Evolutionary conservation across 2,797 vertebrate genomes (phyloP).

Genomic region (Fistularia commersonii): DNA sequence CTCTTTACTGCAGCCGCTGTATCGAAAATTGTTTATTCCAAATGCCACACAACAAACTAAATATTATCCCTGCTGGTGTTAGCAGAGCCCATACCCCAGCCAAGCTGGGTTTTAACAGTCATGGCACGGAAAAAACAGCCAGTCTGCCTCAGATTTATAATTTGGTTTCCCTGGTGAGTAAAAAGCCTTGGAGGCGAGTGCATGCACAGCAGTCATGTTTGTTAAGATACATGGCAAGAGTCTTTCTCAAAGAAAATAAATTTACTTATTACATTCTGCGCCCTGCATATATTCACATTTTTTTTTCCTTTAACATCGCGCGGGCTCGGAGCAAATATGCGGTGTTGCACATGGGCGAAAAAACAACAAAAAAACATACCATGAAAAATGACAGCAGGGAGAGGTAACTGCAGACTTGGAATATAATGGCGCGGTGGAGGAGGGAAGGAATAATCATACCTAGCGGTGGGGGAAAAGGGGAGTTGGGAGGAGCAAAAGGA

Average conservation of each 20-base stretch:
- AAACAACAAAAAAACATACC: conserved; percentile 69
- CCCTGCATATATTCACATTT: conserved; percentile 72
- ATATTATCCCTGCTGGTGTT: conserved; percentile 28
- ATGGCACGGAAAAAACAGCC: conserved; percentile 56
- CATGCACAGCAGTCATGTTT: conserved; percentile 71
- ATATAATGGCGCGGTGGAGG: conserved; percentile 68
- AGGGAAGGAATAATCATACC: conserved; percentile 75
- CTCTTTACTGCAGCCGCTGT: neutral
- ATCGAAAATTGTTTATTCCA: neutral
- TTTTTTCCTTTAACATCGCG: conserved; percentile 76
- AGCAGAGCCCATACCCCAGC: conserved; percentile 29
- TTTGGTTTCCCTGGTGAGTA: conserved; percentile 69
- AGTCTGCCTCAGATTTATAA: conserved; percentile 70
- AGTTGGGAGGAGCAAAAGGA: conserved; percentile 55
- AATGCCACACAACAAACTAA: conserved; percentile 22
- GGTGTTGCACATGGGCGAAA: conserved; percentile 59
- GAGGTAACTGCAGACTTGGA: conserved; percentile 70
- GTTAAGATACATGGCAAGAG: conserved; percentile 68
- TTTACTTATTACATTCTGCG: conserved; percentile 75
- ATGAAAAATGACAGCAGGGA: conserved; percentile 78
- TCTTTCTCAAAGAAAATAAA: conserved; percentile 72
- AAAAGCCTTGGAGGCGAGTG: conserved; percentile 67
- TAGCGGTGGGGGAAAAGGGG: conserved; percentile 55
- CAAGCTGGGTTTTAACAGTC: conserved; percentile 58
- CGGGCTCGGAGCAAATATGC: conserved; percentile 65